Conservation (phyloP, 1,140 invertebrate genomes). For the Anagrus nilaparvatae region DNA sequence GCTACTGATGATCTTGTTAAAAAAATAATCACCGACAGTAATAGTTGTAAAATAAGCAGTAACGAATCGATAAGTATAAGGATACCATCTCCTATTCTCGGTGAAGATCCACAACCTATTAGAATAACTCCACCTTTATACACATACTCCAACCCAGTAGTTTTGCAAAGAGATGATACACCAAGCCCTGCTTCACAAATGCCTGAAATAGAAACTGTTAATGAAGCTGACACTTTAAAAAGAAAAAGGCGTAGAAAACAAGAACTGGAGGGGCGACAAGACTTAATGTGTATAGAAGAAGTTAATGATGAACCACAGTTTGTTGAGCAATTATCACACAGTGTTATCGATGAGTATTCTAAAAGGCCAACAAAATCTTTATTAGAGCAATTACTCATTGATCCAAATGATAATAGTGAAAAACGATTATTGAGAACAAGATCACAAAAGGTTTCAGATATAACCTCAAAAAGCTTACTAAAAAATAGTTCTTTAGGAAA, state of each 20-base stretch:
- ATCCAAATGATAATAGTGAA: constrained; percentile 35
- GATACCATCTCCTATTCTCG: constrained; percentile 37
- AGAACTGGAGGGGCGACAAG: constrained; percentile 40
- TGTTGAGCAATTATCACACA: constrained; percentile 33
- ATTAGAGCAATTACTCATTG: constrained; percentile 64
- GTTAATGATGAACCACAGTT: constrained; percentile 31
- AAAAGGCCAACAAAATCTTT: constrained; percentile 45
- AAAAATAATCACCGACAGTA: constrained; percentile 19
- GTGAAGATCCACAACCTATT: constrained; percentile 57
- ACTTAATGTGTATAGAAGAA: constrained; percentile 40
- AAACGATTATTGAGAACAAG: constrained; percentile 54
- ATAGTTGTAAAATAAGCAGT: background rate
- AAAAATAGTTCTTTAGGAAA: constrained; percentile 50
- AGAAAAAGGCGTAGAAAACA: constrained; percentile 39
- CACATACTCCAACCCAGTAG: constrained; percentile 63
- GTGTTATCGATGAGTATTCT: constrained; percentile 13
- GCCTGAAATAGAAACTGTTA: constrained; percentile 24
- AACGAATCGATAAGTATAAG: background rate
- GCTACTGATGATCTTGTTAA: constrained; percentile 31
- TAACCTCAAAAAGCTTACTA: constrained; percentile 55
- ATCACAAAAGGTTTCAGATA: constrained; percentile 47
- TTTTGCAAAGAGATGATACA: constrained; percentile 43
- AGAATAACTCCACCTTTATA: constrained; percentile 61
- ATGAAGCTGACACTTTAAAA: constrained; percentile 29
- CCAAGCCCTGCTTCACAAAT: constrained; percentile 41